A percentile compares a stretch with the other conserved stretches of the same genome.
Evolutionary conservation across 2,797 vertebrate genomes (phyloP).

Genomic region (Sebastes melanostomus): DNA sequence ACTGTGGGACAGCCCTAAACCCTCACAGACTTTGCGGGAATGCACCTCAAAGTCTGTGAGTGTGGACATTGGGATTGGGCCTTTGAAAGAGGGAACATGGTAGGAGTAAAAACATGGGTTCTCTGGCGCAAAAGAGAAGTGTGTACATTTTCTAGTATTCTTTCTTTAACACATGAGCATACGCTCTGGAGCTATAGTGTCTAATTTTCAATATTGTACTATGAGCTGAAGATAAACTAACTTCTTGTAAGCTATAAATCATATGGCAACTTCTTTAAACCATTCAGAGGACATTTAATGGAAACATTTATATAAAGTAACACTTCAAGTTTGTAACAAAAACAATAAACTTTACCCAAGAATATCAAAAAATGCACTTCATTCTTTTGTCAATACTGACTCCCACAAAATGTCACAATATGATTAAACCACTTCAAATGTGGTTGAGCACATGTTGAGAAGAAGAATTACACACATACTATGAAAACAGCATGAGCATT

Average conservation of each 20-base stretch:
- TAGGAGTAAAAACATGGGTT: background rate
- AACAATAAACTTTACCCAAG: conserved; percentile 49
- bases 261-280: background rate
- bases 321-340: conserved; percentile 43
- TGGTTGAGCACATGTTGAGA: background rate
- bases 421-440: conserved; percentile 10
- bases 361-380: conserved; percentile 45
- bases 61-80: no score
- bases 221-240: background rate
- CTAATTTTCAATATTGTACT: background rate
- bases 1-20: no score
- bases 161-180: background rate
- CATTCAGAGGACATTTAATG: conserved; percentile 57
- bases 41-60: no score
- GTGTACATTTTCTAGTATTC: background rate
- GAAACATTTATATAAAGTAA: conserved; percentile 38
- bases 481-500: background rate
- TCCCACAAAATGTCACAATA: conserved; percentile 21
- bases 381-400: conserved; percentile 24
- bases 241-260: background rate
- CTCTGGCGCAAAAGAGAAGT: background rate
- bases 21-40: no score
- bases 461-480: conserved; percentile 6
- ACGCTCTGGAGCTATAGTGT: background rate
- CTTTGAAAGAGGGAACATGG: background rate